These are phyloP conservation scores for Gambusia holbrooki DNA, from an alignment of 2,113 vertebrate species.

Conservation along the genomic window DNA sequence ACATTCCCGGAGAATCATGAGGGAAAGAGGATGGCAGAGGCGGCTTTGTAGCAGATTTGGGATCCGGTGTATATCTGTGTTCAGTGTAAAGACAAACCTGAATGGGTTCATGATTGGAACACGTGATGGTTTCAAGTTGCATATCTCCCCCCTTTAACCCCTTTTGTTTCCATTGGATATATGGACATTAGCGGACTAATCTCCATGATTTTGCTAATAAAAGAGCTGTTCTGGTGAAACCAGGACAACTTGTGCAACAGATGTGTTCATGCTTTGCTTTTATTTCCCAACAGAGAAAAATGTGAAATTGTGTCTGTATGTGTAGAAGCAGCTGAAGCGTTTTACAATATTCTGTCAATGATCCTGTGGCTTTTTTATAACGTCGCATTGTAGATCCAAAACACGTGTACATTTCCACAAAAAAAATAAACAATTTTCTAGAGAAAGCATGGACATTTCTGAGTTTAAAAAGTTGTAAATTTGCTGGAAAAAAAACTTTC, in stretches of 20 bases:
- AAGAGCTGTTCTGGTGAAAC: constrained; percentile 74
- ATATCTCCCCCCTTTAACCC: constrained; percentile 44
- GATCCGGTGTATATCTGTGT: constrained; percentile 52
- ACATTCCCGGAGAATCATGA: constrained; percentile 66
- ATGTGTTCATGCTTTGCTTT: constrained; percentile 1
- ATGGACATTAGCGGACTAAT: constrained; percentile 77
- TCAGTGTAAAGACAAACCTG: constrained; percentile 42
- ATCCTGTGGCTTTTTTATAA: no score
- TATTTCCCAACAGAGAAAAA: neutral
- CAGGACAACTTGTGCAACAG: constrained; percentile 68
- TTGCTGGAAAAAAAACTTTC: no score
- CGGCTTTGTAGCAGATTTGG: constrained; percentile 68
- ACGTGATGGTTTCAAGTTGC: constrained; percentile 72
- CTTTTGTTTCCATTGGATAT: constrained; percentile 73
- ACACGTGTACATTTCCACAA: no score
- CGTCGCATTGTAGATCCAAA: no score
- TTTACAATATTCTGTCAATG: no score
- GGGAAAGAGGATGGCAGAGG: constrained; percentile 58
- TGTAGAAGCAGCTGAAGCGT: no score
- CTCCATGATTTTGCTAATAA: constrained; percentile 83
- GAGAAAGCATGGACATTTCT: no score
- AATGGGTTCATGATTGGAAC: constrained; percentile 45
- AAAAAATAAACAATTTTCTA: no score
- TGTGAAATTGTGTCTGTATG: no score
- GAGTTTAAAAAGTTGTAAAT: no score